Evolutionary conservation across 2,888 invertebrate genomes (phyloP), one percentile per base, ranked within the genome.

Genomic region (Ariolimax columbianus): DNA sequence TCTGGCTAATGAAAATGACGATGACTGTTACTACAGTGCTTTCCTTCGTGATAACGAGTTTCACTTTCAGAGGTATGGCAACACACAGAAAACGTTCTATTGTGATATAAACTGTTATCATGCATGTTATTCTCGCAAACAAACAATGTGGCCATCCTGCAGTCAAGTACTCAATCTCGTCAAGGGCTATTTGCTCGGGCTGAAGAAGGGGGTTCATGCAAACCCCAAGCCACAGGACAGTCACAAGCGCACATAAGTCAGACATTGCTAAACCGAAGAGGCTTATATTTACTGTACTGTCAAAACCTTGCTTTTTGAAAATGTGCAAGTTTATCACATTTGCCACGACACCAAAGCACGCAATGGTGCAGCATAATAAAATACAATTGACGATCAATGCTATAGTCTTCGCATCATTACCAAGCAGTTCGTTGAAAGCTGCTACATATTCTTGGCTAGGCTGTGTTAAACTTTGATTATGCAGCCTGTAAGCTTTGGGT

Each of bases 21-120:
- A 59, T n/a, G 19, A 82, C 70, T 30, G n/a, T 75, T 1, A 40
- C 36, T 3, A 75, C 63, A 23, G 77, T 82, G n/a, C 6, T 73
- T 14, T 14, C 33, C 26, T 30, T 70, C n/a, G 82, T 82, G 33
- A 82, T 59, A 36, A 82, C 43, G 26, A 36, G 0, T 19, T 81
- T 66, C 23, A 81, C 72, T 72, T 72, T 70, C 7, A 81, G 23
- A 23, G 81, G 81, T 51, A 81, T 23, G 38, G 72, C 36, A 11
- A 81, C 68, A 40, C 81, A 81, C n/a, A 81, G 55, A 51, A 72
- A 81, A 38, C 72, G 6, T 55, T 81, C 81, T 38, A 70, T 70
- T 23, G 81, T 81, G n/a, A 81, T 81, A n/a, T 72, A 81, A 11
- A 81, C 81, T 1, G 81, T 81, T 30, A 81, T 81, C 55, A 66